Evolutionary conservation across 1,140 invertebrate species (phyloP).

Genomic region (Metaphire vulgaris): DNA sequence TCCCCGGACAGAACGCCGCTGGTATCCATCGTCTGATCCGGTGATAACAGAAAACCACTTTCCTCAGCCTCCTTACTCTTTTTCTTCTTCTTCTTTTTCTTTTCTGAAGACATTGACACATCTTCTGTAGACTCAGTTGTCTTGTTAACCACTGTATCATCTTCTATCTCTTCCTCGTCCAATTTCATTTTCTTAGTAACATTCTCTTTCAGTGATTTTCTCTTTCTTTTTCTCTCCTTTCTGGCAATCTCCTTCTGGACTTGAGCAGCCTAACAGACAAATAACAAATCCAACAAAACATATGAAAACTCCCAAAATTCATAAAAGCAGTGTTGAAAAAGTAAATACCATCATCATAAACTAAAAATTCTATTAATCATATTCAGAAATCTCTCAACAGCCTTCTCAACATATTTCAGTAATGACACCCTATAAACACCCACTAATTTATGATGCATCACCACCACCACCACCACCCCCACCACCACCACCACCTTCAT

Average conservation of each 20-base stretch:
- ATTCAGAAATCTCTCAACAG: constrained; percentile 1
- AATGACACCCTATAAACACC: too few species aligned
- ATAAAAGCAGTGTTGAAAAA: background rate
- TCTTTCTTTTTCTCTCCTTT: constrained; percentile 36
- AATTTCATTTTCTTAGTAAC: background rate
- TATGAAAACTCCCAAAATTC: background rate
- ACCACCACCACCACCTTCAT: too few species aligned
- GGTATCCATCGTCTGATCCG: background rate
- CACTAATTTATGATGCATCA: too few species aligned
- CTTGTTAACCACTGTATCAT: constrained; percentile 7
- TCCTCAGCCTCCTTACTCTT: constrained; percentile 16
- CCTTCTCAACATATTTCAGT: too few species aligned
- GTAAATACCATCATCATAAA: background rate
- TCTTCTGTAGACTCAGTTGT: background rate
- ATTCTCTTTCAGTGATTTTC: constrained; percentile 30
- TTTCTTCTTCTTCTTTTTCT: constrained; percentile 28
- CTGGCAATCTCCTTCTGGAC: constrained; percentile 41
- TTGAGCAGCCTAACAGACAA: constrained; percentile 37
- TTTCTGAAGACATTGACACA: background rate
- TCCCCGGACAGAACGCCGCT: background rate
- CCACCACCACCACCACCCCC: too few species aligned
- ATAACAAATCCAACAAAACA: background rate
- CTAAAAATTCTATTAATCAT: background rate
- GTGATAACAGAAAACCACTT: constrained; percentile 29
- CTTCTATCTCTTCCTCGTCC: background rate